Base-by-base conservation (phyloP, 2,888 invertebrate species). In the Beris chalybata region DNA sequence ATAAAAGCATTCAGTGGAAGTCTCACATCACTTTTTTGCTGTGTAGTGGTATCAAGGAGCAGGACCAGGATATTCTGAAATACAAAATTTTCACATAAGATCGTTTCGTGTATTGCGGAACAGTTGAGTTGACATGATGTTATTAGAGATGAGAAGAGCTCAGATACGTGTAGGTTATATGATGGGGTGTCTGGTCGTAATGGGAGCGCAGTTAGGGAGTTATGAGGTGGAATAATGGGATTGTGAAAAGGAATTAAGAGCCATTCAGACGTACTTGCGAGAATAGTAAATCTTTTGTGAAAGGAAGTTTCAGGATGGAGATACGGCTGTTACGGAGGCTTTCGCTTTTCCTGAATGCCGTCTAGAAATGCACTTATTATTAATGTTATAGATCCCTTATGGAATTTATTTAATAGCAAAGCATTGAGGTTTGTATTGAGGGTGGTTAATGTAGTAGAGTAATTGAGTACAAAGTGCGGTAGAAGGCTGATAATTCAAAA, bases 191-290 rank as follows among this genome's bases (percentile, higher is more conserved):
- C 32, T 52, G 43, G 9, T 52, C 52, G 38, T 61, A 52, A 52
- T 70, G 69, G 70, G 71, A 70, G 69, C 70, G 72, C 56, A 52
- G 38, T 70, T 68, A 70, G 71, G 68, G 69, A 69, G 72, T 56
- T 71, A 72, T 72, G 72, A 70, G 70, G 63, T 70, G 70, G 72
- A 72, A 72, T 71, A 72, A 72, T 71, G 67, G 69, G 67, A 59
- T 69, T 71, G 50, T 61, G 61, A 61, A 50, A 48, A 61, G 61
- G 50, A 52, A 61, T 61, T 61, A 52, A 61, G 61, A 52, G 32
- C 38, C 61, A 47, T 38, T 61, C 52, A 31, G 22, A 52, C 50
- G 12, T 50, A 52, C 61, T 61, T 48, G 43, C 5, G 32, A 52
- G 22, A 32, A 9, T 38, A 15, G 50, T 61, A 61, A 61, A 61